These are phyloP conservation scores for Prosopocoilus inquinatus DNA, from an alignment of 2,888 invertebrate genomes.

Conservation along the genomic window DNA sequence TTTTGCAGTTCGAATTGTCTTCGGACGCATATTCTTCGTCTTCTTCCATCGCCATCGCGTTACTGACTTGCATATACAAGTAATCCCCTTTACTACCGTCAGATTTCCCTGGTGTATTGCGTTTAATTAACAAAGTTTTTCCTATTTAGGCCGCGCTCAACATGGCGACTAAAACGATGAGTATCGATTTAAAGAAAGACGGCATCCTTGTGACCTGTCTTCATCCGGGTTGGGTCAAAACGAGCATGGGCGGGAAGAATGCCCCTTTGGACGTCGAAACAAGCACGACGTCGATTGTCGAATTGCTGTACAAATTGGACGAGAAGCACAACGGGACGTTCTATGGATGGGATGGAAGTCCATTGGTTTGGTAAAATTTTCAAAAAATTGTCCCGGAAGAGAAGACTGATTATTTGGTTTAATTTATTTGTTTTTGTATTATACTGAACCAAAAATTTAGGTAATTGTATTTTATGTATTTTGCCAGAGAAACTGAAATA, in stretches of 20 bases:
- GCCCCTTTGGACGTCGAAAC: slow-evolving; percentile 72
- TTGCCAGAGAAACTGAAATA: too few relatives aligned
- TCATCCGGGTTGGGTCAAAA: slow-evolving; percentile 92
- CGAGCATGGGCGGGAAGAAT: slow-evolving; percentile 81
- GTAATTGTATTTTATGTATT: background rate
- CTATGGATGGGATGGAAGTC: slow-evolving; percentile 73
- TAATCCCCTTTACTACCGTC: too few relatives aligned
- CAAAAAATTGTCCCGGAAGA: background rate
- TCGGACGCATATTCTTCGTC: too few relatives aligned
- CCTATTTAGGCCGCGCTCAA: slow-evolving; percentile 74
- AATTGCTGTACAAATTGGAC: slow-evolving; percentile 62
- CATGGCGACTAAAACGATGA: slow-evolving; percentile 82
- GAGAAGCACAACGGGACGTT: slow-evolving; percentile 73
- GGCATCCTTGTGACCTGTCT: slow-evolving; percentile 72
- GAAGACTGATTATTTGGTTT: background rate
- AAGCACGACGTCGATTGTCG: slow-evolving; percentile 65
- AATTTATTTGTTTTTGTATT: background rate
- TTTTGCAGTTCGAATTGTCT: too few relatives aligned
- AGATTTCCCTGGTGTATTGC: too few relatives aligned
- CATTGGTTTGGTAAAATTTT: slow-evolving; percentile 66
- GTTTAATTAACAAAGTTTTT: background rate
- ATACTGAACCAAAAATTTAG: background rate
- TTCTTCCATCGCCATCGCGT: too few relatives aligned
- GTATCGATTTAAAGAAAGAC: slow-evolving; percentile 72
- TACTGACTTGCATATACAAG: too few relatives aligned